Base-by-base conservation (phyloP, 2,113 vertebrate genomes). In the Myrmophylax atrothorax region DNA sequence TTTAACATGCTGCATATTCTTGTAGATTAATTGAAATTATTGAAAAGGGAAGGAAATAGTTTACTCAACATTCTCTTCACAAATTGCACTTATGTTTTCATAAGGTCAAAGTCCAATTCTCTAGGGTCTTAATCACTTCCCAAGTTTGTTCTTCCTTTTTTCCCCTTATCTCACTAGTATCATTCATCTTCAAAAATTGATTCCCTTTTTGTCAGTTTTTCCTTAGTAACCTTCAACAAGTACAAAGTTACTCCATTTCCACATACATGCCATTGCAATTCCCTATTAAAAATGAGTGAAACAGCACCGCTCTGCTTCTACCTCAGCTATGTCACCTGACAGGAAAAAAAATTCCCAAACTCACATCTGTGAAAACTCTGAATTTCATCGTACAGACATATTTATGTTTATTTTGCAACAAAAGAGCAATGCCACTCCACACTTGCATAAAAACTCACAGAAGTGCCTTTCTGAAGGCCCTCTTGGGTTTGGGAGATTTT, bases 41-140 rank as follows among this genome's bases (percentile, higher is more conserved):
- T 70, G 50, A 66, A 84, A 94, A 89, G 40, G 49, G 73, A 72
- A 89, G 80, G 52, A 96, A 96, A 95, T 87, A 69, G 72, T 92
- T 94, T 68, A 58, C 40, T 84, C 63, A 77, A 91, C 47, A 70
- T 94, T 81, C 60, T 77, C 81, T 95, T 93, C 59, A 89, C 47
- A 93, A 78, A 81, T 78, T 52, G 50, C 26, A 52, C 29, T 93
- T n/a, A 23, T 24, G 8, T 92, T 92, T 94, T 58, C 55, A 59
- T 38, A 68, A 91, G 90, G 55, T 84, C 84, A 79, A 75, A 56
- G 68, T 69, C 26, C 47, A 87, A 16, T 67, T 87, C 80, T 70
- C 28, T 58, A 44, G n/a, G 20, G 47, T 42, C 60, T 68, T 59
- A 84, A 67, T 33, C 49, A 74, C 25, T 78, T 77, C 12, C 31